Base-by-base conservation (phyloP, 2,888 invertebrate genomes). In the Deroplatys truncata region DNA sequence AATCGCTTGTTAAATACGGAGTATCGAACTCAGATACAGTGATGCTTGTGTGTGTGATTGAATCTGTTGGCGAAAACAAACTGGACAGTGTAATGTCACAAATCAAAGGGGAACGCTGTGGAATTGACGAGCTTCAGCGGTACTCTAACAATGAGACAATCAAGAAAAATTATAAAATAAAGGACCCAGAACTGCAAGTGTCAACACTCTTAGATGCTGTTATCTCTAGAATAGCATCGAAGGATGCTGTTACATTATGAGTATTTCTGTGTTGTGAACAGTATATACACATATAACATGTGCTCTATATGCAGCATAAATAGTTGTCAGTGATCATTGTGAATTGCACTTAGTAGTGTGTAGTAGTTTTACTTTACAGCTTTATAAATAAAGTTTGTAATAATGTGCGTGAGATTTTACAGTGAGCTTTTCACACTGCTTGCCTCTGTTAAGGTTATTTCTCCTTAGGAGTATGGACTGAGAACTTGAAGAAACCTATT, bases 1-100 rank as follows among this genome's bases (percentile, higher is more conserved):
- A 95, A 91, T 96, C 97, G 90, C 93, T 97, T 87, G 93, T 92
- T 88, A 95, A 94, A 90, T 97, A 97, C 93, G 96, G 97, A 1
- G 94, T 96, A 28, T 92, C 93, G 85, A 94, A 94, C 89, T 92
- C 92, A 2, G 94, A 94, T 89, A 93, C 92, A 15, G 93, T 94
- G 90, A 92, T 95, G 87, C 91, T 96, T 56, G 93, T 95, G 29
- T 94, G 93, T 28, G 92, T 93, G 83, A 92, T 93, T 49, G 91
- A 91, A 15, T 91, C 92, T 72, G 92, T 93, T 35, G 91, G 92
- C 88, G 91, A 91, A 49, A 49, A 84, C 82, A 29, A 29, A 29
- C 88, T 91, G 20, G 91, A 93, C 86, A 92, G 93, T 10, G 93
- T 96, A 89, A 91, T 95, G 29, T 91, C 93, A 8, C 92, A 93